Evolutionary conservation across 2,797 vertebrate genomes (phyloP), one percentile per base, ranked within the genome.

Genomic region (Bradypodion pumilum): DNA sequence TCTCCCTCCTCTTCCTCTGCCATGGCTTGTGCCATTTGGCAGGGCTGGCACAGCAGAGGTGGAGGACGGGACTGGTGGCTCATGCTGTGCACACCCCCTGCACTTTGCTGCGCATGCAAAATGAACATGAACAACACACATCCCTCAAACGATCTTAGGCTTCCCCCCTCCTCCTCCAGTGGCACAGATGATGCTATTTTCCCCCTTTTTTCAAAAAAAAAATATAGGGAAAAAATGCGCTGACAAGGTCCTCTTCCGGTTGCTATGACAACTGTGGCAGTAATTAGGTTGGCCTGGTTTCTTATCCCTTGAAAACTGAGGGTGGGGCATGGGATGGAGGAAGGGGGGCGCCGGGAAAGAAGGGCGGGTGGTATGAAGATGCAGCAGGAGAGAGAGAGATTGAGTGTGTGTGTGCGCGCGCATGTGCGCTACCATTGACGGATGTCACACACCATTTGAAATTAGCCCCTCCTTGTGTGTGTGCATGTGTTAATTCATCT

Each of bases 231-330:
- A 35, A 88, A 76, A 92, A 92, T 94, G 82, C 87, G 92, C 93
- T 95, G 93, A 94, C 93, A 94, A 90, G 94, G 93, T 92, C 83
- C 75, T 85, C 91, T 94, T 88, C 87, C 72, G 0, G 84, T 93
- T 91, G 93, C 87, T 88, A 92, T 91, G 91, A 91, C 88, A 93
- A 94, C 94, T 86, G 70, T 37, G 88, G 92, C 88, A 89, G 93
- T 94, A 93, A 94, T 95, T 94, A 93, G 84, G 80, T 85, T 88
- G 86, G 91, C 89, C 88, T 19, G 52, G 76, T 88, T 94, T 91
- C 87, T 12, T 1, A 56, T 83, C 91, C 87, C 72, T 7, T 42
- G 85, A 69, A 82, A 78, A 78, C 16, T 80, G 85, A 82, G 63
- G 84, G 79, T 5, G 1, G n/a, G 56, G 23, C 8, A 12, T 23